Evolutionary conservation across 2,797 vertebrate genomes (phyloP).

Genomic region (Diglossa cyanea): DNA sequence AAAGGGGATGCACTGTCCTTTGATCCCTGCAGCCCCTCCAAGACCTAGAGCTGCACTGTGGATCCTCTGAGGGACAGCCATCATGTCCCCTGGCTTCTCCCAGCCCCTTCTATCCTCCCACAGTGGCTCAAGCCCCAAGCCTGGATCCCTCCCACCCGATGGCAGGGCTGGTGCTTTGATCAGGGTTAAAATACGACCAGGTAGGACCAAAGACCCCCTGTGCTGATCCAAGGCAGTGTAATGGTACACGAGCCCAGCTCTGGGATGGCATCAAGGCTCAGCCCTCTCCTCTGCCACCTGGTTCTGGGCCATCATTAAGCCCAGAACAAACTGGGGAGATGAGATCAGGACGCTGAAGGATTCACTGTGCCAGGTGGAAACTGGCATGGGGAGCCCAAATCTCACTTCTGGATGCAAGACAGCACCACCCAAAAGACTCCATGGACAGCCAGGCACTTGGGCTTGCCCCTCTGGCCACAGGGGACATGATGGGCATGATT

Average conservation of each 20-base stretch:
- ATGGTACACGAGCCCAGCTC: accelerated
- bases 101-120: neutral
- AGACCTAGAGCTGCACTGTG: neutral
- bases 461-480: neutral
- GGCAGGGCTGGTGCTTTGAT: neutral
- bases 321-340: neutral
- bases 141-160: accelerated
- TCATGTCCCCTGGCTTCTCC: neutral
- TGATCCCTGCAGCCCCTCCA: neutral
- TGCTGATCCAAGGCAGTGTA: accelerated
- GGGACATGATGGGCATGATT: accelerated
- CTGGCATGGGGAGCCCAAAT: accelerated
- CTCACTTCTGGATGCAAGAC: neutral
- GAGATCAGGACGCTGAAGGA: accelerated
- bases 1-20: neutral
- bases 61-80: accelerated
- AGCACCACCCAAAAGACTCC: neutral
- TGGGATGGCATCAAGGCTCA: neutral
- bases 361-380: neutral
- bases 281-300: neutral
- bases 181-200: accelerated
- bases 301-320: neutral
- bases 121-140: accelerated
- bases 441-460: accelerated
- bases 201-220: neutral